Evolutionary conservation across 2,888 invertebrate species (phyloP), one percentile per base, ranked within the genome.

Genomic region (Chrysolina oricalcia): DNA sequence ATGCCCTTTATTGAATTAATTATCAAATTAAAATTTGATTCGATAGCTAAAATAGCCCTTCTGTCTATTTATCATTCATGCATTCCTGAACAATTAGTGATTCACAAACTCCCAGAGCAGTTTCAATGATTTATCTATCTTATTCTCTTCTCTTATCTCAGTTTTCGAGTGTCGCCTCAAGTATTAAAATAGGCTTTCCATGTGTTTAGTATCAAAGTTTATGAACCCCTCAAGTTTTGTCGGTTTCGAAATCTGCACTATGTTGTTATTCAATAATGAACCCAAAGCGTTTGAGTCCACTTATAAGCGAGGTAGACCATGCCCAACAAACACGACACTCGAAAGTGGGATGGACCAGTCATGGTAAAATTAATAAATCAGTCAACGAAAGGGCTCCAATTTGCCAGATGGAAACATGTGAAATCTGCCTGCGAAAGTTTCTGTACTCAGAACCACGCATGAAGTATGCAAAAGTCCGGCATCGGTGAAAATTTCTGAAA

Each of bases 281-380:
- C 27, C 35, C 27, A 59, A 59, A 59, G 59, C 23, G 35, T 4
- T n/a, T 35, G 35, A 59, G 8, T 27, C 69, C 73, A 69, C 69
- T 73, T 68, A 41, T 53, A 5, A 59, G 69, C 6, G 73, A 73
- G 69, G 68, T 73, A 73, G 63, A 53, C 64, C 73, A 56, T 73
- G 69, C 48, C 62, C 69, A 62, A 69, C 56, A 73, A 63, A 53
- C 21, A 64, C 15, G 69, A 64, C 50, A 64, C 69, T 73, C 53
- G 43, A 65, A 73, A 69, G 69, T 64, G 69, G 73, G 53, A 23
- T 23, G 53, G 19, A 21, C 64, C 63, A 63, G 73, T 53, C 68
- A 69, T 4, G 21, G 19, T 8, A 35, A 8, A 35, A 35, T 11
- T 21, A 63, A 73, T 15, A 59, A 59, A 59, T 59, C n/a, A 59